A percentile compares a stretch with the other conserved stretches of the same genome.
phyloP scores from a whole-genome alignment of 2,113 vertebrate genomes.

The Hipposideros armiger region DNA sequence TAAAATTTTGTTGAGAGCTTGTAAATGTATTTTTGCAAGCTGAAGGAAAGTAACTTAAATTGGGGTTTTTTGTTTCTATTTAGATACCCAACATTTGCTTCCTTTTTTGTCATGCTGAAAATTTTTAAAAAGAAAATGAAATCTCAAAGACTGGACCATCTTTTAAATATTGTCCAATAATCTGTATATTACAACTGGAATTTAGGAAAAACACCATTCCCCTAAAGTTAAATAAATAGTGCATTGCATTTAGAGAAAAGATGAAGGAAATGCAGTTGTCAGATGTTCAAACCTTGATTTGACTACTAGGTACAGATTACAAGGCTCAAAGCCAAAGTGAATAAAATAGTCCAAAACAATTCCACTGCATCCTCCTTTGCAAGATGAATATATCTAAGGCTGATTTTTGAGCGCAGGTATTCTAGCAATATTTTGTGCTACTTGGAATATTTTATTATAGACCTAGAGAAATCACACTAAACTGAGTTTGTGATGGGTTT shows the following conservation, averaged over 20 bases:
- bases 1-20: slow-evolving; percentile 77
- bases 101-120: slow-evolving; percentile 61
- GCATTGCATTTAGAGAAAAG: slow-evolving; percentile 56
- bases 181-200: slow-evolving; percentile 50
- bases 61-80: slow-evolving; percentile 78
- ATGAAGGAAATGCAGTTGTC: slow-evolving; percentile 51
- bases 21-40: slow-evolving; percentile 80
- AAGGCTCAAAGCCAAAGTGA: slow-evolving; percentile 66
- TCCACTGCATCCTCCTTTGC: background rate
- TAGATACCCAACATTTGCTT: slow-evolving; percentile 64
- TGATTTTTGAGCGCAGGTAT: slow-evolving; percentile 8
- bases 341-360: slow-evolving; percentile 27
- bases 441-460: slow-evolving; percentile 54
- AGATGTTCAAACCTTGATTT: slow-evolving; percentile 63
- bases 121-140: slow-evolving; percentile 52
- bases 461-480: slow-evolving; percentile 54
- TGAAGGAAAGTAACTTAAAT: slow-evolving; percentile 74
- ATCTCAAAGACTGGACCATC: slow-evolving; percentile 47
- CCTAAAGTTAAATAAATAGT: slow-evolving; percentile 71
- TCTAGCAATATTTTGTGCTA: slow-evolving; percentile 5
- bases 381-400: slow-evolving; percentile 53
- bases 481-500: slow-evolving; percentile 40
- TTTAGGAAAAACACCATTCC: background rate
- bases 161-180: slow-evolving; percentile 60
- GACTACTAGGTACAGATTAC: slow-evolving; percentile 47